Conservation (phyloP, 1,140 invertebrate genomes). For the Acromyrmex heyeri region DNA sequence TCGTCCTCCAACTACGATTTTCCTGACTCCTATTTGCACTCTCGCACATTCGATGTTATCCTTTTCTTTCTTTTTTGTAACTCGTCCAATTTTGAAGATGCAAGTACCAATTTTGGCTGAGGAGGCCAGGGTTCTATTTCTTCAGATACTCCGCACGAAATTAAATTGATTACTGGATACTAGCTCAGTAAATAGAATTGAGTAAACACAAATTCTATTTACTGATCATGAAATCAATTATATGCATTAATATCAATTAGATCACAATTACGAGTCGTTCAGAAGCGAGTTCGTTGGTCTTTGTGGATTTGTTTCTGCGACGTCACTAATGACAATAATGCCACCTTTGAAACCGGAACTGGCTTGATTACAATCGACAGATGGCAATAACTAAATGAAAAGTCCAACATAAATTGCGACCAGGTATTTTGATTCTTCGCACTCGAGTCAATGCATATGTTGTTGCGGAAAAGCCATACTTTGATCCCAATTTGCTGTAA, state of each 20-base stretch:
- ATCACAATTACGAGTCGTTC: conserved; percentile 1
- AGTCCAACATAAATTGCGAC: conserved; percentile 3
- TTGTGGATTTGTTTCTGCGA: conserved; percentile 5
- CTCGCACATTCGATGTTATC: conserved; percentile 33
- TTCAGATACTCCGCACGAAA: neutral
- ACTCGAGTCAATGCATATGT: neutral
- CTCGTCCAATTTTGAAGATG: neutral
- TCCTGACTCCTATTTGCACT: neutral
- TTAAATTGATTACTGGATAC: neutral
- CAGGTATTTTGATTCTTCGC: neutral
- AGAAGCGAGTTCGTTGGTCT: conserved; percentile 36
- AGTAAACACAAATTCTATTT: neutral
- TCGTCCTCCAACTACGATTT: conserved; percentile 10
- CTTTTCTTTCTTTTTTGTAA: neutral
- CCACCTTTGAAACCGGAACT: conserved; percentile 24
- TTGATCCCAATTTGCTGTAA: neutral
- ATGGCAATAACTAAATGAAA: neutral
- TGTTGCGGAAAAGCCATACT: neutral
- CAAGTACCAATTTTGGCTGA: neutral
- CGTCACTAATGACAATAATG: conserved; percentile 2
- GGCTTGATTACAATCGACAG: neutral
- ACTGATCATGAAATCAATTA: neutral
- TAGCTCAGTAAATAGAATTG: neutral
- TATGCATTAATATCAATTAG: neutral
- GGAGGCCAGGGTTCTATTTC: neutral